Evolutionary conservation across 2,888 invertebrate species (phyloP).

Genomic region (Lasioglossum vierecki): DNA sequence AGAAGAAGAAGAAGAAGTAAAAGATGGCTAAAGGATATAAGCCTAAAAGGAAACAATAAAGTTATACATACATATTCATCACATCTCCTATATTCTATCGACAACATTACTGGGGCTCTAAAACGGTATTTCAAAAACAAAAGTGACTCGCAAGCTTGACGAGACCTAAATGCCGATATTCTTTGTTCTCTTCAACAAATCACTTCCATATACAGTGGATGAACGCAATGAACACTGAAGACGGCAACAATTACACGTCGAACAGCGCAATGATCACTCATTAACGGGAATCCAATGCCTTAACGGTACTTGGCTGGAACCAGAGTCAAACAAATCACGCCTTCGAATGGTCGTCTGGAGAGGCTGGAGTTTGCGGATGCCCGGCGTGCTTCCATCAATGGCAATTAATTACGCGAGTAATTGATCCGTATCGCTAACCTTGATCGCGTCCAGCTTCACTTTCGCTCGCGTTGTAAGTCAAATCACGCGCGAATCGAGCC

Average conservation of each 20-base stretch:
- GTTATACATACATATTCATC: no score
- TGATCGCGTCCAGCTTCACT: constrained; percentile 55
- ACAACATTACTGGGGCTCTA: no score
- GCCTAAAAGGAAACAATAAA: no score
- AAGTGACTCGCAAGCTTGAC: no score
- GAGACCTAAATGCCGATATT: no score
- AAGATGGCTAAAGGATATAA: no score
- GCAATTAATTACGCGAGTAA: constrained; percentile 52
- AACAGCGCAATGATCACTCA: background rate
- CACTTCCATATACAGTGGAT: background rate
- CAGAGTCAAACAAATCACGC: background rate
- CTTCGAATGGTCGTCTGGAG: background rate
- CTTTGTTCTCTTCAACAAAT: no score
- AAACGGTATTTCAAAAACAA: no score
- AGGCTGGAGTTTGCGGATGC: background rate
- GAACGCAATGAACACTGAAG: background rate
- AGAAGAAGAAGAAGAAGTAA: no score
- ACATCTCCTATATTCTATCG: no score
- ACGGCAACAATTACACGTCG: background rate
- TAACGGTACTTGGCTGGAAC: background rate
- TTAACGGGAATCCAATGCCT: background rate
- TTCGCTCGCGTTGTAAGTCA: constrained; percentile 53
- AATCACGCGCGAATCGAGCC: constrained; percentile 58
- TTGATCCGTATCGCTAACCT: constrained; percentile 55
- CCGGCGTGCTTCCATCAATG: constrained; percentile 21